Evolutionary conservation across 2,888 invertebrate genomes (phyloP).

Genomic region (Papilio demoleus): DNA sequence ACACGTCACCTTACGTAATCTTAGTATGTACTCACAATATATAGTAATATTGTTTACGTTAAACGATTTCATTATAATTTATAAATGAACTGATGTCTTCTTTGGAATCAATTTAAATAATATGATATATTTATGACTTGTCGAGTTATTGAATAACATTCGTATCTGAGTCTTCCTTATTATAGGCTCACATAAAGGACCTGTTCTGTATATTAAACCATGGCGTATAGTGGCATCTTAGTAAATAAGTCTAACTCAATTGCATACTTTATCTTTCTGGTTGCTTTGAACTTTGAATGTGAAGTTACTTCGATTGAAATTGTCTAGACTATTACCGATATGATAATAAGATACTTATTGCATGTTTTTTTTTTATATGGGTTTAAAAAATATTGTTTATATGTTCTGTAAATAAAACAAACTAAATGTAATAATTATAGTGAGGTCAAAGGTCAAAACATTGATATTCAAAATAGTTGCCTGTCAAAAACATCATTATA

Average conservation of each 20-base stretch:
- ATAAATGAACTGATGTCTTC: conserved; percentile 38
- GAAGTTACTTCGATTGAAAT: background rate
- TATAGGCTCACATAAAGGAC: conserved; percentile 45
- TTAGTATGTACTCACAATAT: background rate
- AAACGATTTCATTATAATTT: conserved; percentile 29
- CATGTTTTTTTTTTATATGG: too few species aligned
- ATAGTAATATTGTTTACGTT: conserved; percentile 39
- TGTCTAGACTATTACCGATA: too few species aligned
- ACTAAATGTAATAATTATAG: too few species aligned
- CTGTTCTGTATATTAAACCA: conserved; percentile 31
- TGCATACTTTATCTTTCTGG: background rate
- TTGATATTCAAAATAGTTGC: too few species aligned
- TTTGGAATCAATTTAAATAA: conserved; percentile 45
- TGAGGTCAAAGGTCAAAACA: too few species aligned
- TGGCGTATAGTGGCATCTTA: background rate
- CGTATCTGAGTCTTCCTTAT: conserved; percentile 43
- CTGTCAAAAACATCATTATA: too few species aligned
- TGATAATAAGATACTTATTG: too few species aligned
- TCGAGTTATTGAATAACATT: conserved; percentile 29
- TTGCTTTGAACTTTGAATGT: background rate
- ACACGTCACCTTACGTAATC: background rate
- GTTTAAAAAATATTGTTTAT: too few species aligned
- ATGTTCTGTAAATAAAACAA: too few species aligned
- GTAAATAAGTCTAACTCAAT: background rate
- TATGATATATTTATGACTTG: conserved; percentile 42